Evolutionary conservation across 1,140 invertebrate species (phyloP).

Genomic region (Heterodera schachtii): DNA sequence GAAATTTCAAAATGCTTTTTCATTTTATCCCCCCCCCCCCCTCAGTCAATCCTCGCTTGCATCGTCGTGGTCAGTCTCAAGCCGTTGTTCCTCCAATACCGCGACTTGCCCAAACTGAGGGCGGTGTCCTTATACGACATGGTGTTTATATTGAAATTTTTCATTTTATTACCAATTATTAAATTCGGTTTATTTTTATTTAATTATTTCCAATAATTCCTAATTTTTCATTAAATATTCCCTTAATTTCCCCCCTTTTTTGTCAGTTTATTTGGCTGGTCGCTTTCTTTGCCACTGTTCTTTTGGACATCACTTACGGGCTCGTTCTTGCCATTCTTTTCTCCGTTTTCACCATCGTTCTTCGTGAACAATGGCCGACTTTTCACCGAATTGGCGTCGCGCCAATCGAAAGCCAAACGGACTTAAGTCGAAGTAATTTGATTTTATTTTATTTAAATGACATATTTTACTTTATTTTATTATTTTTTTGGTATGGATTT

Average conservation of each 20-base stretch:
- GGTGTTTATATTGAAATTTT: neutral
- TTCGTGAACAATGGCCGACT: constrained; percentile 64
- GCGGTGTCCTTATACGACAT: neutral
- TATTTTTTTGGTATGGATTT: no score
- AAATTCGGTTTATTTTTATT: neutral
- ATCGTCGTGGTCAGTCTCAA: constrained; percentile 70
- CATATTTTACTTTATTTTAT: no score
- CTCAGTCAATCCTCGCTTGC: constrained; percentile 69
- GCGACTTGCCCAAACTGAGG: constrained; percentile 24
- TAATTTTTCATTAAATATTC: neutral
- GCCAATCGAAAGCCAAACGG: neutral
- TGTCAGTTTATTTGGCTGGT: constrained; percentile 70
- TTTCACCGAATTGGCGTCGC: constrained; percentile 22
- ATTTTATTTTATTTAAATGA: no score
- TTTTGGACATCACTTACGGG: constrained; percentile 71
- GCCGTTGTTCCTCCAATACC: constrained; percentile 66
- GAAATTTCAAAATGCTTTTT: constrained; percentile 64
- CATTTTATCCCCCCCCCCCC: neutral
- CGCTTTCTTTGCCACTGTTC: constrained; percentile 69
- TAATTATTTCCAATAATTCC: neutral
- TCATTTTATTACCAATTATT: neutral
- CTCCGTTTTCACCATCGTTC: constrained; percentile 69
- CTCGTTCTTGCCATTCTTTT: constrained; percentile 69
- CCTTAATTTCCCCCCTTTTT: neutral
- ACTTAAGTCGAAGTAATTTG: neutral